phyloP scores from a whole-genome alignment of 2,888 invertebrate species.

The Phengaris alcon region DNA sequence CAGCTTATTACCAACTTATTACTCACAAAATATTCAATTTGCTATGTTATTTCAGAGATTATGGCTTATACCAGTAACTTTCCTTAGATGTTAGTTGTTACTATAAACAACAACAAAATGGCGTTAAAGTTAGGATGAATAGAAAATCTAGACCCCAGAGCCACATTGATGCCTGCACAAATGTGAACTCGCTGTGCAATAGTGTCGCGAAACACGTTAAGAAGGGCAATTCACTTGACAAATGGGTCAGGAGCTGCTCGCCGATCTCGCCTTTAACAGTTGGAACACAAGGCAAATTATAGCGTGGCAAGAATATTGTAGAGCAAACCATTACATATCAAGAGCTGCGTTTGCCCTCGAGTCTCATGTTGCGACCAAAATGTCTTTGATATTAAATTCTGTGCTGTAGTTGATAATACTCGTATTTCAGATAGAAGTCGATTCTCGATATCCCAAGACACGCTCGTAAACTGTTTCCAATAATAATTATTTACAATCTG shows the following conservation, averaged over 20 bases:
- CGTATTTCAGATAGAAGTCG: conserved; percentile 1
- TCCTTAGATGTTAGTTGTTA: background rate
- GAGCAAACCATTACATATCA: conserved; percentile 30
- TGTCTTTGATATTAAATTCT: conserved; percentile 29
- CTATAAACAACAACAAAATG: background rate
- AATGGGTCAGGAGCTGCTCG: conserved; percentile 21
- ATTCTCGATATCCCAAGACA: background rate
- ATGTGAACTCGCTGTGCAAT: conserved; percentile 27
- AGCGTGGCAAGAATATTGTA: background rate
- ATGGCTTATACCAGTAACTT: background rate
- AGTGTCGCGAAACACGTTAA: conserved; percentile 31
- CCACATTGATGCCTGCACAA: conserved; percentile 27
- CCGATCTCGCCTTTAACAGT: conserved; percentile 1
- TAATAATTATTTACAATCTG: background rate
- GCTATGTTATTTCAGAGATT: no score
- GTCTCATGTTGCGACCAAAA: conserved; percentile 28
- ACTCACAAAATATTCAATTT: background rate
- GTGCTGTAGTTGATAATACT: conserved; percentile 25
- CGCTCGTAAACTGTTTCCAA: background rate
- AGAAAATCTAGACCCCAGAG: background rate
- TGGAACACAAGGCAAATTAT: background rate
- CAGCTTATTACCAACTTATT: background rate
- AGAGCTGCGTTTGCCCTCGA: conserved; percentile 21
- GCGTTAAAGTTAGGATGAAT: conserved; percentile 10
- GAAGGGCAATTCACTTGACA: conserved; percentile 32